Evolutionary conservation across 1,140 invertebrate species (phyloP).

Genomic region (Saccostrea cuccullata): DNA sequence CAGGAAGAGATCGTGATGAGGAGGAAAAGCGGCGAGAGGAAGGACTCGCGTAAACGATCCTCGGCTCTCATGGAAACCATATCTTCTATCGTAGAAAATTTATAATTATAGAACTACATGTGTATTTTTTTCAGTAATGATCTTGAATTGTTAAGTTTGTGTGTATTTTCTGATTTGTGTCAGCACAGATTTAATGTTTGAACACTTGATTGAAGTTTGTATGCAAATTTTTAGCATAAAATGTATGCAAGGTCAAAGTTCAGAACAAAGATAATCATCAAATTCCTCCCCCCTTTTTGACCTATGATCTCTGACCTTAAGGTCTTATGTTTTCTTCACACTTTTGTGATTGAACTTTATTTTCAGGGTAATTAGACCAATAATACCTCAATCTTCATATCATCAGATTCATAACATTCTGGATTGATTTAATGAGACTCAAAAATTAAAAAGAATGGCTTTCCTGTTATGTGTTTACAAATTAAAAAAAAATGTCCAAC

Average conservation of each 20-base stretch:
- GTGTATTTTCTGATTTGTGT: background rate
- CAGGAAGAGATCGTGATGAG: slow-evolving; percentile 30
- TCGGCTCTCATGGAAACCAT: background rate
- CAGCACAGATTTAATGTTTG: background rate
- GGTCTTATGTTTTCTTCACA: too few relatives aligned
- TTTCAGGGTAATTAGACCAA: too few relatives aligned
- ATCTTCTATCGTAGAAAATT: slow-evolving; percentile 12
- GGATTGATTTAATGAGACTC: too few relatives aligned
- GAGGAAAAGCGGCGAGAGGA: background rate
- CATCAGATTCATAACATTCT: too few relatives aligned
- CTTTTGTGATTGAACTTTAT: too few relatives aligned
- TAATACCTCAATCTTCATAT: too few relatives aligned
- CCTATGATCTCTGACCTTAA: background rate
- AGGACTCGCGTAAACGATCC: background rate
- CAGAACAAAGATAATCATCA: too few relatives aligned
- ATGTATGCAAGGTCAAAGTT: too few relatives aligned
- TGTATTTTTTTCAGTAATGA: background rate
- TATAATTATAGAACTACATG: background rate
- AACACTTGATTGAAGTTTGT: background rate
- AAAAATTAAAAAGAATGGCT: too few relatives aligned
- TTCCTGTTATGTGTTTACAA: too few relatives aligned
- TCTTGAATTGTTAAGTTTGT: background rate
- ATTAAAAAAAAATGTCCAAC: too few relatives aligned
- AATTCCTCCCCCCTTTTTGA: background rate
- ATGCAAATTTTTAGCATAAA: too few relatives aligned